Percentiles rank a stretch among this genome's conserved stretches.
phyloP scores from a whole-genome alignment of 1,140 invertebrate genomes.

The Caenorhabditis briggsae region DNA sequence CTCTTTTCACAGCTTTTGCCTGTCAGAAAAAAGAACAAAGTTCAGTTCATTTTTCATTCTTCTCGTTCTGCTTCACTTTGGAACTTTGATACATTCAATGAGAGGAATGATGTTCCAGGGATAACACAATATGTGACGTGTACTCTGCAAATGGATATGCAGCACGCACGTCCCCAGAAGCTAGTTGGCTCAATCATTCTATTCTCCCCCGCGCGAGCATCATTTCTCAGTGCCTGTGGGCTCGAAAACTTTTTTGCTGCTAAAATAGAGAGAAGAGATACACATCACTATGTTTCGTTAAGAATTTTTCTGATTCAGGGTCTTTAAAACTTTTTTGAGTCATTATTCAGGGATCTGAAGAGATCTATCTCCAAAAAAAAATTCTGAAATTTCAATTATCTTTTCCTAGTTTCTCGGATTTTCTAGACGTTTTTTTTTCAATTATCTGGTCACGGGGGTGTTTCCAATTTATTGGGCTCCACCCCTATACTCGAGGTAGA shows the following conservation, averaged over 20 bases:
- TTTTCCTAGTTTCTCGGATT: background rate
- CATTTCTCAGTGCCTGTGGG: slow-evolving; percentile 47
- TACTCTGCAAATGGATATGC: slow-evolving; percentile 5
- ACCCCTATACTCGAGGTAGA: background rate
- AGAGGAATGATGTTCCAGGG: background rate
- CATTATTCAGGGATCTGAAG: no score
- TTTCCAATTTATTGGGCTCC: background rate
- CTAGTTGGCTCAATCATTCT: slow-evolving; percentile 52
- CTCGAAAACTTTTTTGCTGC: slow-evolving; percentile 11
- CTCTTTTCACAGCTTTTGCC: no score
- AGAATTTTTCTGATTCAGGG: no score
- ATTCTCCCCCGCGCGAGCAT: background rate
- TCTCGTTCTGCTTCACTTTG: no score
- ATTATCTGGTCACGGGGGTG: background rate
- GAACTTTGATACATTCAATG: no score
- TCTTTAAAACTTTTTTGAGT: no score
- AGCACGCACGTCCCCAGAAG: slow-evolving; percentile 4
- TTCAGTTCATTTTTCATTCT: no score
- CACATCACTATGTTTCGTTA: background rate
- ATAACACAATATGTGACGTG: background rate
- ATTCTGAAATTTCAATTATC: no score
- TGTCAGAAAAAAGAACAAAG: no score
- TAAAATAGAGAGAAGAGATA: background rate
- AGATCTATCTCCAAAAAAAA: no score
- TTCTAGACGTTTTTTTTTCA: background rate